Evolutionary conservation across 2,888 invertebrate genomes (phyloP).

Genomic region (Netelia virgata): DNA sequence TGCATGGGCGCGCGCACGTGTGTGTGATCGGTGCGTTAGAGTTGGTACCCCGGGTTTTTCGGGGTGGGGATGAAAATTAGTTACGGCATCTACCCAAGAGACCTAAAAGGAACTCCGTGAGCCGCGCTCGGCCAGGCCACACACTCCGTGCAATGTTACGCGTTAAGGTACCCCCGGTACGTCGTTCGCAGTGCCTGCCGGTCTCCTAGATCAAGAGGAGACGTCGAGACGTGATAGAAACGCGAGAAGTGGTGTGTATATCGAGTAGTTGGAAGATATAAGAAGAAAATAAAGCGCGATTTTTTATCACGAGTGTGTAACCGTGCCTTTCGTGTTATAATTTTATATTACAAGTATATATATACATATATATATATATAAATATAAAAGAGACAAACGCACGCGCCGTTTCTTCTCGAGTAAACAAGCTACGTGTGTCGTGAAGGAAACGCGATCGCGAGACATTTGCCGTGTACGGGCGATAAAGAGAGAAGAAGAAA

Average conservation of each 20-base stretch:
- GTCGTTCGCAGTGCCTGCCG: conserved; percentile 76
- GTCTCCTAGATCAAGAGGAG: conserved; percentile 69
- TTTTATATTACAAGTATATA: conserved; percentile 32
- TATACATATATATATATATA: conserved; percentile 9
- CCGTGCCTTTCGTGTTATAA: conserved; percentile 49
- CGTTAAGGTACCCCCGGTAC: conserved; percentile 80
- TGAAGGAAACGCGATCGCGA: conserved; percentile 60
- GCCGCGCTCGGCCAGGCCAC: conserved; percentile 80
- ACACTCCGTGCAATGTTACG: conserved; percentile 83
- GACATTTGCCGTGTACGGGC: conserved; percentile 56
- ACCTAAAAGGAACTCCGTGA: conserved; percentile 83
- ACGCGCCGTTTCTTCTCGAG: background rate
- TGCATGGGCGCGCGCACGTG: background rate
- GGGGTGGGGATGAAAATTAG: conserved; percentile 82
- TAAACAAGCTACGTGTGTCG: conserved; percentile 16
- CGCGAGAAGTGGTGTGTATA: conserved; percentile 40
- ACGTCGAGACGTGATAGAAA: conserved; percentile 9
- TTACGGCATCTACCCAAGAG: conserved; percentile 84
- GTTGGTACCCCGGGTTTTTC: background rate
- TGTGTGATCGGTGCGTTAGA: background rate
- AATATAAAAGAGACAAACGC: conserved; percentile 7
- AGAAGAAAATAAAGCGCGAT: conserved; percentile 3
- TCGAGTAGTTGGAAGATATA: background rate
- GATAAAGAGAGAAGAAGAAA: background rate
- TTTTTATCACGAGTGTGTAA: conserved; percentile 5